Evolutionary conservation across 2,113 vertebrate species (phyloP).

Genomic region (Callaeas wilsoni): DNA sequence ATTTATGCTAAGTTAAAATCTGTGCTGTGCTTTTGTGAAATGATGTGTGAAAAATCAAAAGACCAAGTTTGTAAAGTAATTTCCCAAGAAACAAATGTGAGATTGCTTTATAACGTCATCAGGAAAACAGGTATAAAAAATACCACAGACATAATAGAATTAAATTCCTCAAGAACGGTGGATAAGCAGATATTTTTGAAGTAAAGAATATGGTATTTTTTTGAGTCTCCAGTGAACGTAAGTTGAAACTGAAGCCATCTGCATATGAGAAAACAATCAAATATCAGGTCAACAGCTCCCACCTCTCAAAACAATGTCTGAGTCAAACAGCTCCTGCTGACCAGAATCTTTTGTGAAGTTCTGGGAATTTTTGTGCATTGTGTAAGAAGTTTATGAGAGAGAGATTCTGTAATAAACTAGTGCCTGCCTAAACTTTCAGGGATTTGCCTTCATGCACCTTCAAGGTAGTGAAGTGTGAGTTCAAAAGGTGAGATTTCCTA

Average conservation of each 20-base stretch:
- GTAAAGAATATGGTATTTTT: not conserved
- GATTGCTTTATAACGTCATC: not conserved
- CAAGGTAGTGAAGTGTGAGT: not conserved
- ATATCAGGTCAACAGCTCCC: not conserved
- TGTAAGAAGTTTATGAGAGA: not conserved
- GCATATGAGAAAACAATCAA: not conserved
- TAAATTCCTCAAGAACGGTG: not conserved
- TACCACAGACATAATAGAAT: not conserved
- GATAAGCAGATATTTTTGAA: not conserved
- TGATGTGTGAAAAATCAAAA: not conserved
- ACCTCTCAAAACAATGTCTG: not conserved
- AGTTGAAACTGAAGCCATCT: not conserved
- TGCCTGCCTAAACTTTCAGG: not conserved
- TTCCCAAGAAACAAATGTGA: not conserved
- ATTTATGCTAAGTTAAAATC: constrained; percentile 4
- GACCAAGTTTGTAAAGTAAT: not conserved
- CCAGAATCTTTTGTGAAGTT: not conserved
- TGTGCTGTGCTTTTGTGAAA: not conserved
- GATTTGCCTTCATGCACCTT: not conserved
- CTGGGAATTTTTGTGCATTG: not conserved
- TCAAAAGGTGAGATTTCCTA: constrained; percentile 10
- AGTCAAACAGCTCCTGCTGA: not conserved
- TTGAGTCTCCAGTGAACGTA: not conserved
- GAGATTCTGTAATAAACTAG: not conserved
- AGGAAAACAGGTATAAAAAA: not conserved